Conservation (phyloP, 2,113 vertebrate species). For the Chloebia gouldiae region DNA sequence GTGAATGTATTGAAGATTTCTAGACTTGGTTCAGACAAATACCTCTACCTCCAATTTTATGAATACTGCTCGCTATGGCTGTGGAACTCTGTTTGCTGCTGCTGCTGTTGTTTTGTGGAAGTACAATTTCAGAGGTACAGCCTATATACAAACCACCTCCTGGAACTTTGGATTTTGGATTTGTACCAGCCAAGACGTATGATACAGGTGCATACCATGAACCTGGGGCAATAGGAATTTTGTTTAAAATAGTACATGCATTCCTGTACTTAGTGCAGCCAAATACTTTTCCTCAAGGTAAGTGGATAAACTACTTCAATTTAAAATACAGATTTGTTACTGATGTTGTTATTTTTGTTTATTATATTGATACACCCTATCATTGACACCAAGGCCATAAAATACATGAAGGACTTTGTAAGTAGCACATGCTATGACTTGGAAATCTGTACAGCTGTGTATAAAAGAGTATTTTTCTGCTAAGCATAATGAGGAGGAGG, state of each 20-base stretch:
- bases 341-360: not conserved
- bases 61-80: slow-evolving; percentile 72
- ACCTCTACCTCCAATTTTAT: slow-evolving; percentile 59
- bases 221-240: slow-evolving; percentile 82
- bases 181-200: slow-evolving; percentile 82
- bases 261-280: slow-evolving; percentile 90
- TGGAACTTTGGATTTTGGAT: slow-evolving; percentile 83
- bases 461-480: not conserved
- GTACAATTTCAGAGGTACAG: slow-evolving; percentile 68
- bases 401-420: not conserved
- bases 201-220: slow-evolving; percentile 84
- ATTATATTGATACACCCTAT: not conserved
- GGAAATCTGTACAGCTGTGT: not conserved
- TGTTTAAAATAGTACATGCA: slow-evolving; percentile 84
- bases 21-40: not conserved
- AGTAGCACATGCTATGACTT: not conserved
- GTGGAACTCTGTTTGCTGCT: slow-evolving; percentile 68
- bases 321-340: not conserved
- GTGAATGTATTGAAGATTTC: slow-evolving; percentile 35
- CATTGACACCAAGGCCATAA: not conserved
- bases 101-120: slow-evolving; percentile 71
- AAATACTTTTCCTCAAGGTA: slow-evolving; percentile 89
- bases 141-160: slow-evolving; percentile 50
- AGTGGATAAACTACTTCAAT: slow-evolving; percentile 26
- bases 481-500: not conserved